These are phyloP conservation scores for Sminthurides bifidus DNA, from an alignment of 1,140 invertebrate species.

Conservation along the genomic window DNA sequence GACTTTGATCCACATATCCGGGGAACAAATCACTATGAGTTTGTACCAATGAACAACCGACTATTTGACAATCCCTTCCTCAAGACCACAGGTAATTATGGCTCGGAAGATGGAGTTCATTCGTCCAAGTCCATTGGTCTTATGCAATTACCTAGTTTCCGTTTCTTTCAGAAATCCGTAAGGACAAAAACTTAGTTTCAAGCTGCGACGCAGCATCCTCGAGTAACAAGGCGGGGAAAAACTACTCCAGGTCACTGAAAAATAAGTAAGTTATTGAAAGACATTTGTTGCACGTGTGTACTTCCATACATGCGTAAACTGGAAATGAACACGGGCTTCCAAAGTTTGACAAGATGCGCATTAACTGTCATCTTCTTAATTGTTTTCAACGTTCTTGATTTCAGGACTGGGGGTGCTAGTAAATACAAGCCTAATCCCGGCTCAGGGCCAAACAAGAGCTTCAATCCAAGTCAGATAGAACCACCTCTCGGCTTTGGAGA, in stretches of 20 bases:
- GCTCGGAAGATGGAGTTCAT: conserved; percentile 10
- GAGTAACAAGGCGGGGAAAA: no score
- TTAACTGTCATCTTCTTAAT: neutral
- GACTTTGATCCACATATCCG: conserved; percentile 19
- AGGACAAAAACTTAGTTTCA: conserved; percentile 9
- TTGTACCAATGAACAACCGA: conserved; percentile 16
- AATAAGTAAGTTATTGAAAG: no score
- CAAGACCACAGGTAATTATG: conserved; percentile 2
- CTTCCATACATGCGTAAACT: no score
- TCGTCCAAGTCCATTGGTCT: conserved; percentile 8
- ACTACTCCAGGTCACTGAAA: no score
- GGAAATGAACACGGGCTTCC: no score
- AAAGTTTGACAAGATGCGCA: no score
- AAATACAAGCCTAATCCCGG: no score
- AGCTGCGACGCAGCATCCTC: neutral
- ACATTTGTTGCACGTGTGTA: no score
- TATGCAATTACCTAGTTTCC: conserved; percentile 2
- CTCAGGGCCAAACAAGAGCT: no score
- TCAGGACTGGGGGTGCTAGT: neutral
- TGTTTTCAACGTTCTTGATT: neutral
- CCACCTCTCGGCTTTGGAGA: conserved; percentile 11
- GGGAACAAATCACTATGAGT: conserved; percentile 25
- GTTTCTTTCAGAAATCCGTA: neutral
- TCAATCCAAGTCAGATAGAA: conserved; percentile 4
- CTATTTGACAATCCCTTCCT: conserved; percentile 11